Evolutionary conservation across 2,888 invertebrate species (phyloP), one percentile per base, ranked within the genome.

Genomic region (Idaea biselata): DNA sequence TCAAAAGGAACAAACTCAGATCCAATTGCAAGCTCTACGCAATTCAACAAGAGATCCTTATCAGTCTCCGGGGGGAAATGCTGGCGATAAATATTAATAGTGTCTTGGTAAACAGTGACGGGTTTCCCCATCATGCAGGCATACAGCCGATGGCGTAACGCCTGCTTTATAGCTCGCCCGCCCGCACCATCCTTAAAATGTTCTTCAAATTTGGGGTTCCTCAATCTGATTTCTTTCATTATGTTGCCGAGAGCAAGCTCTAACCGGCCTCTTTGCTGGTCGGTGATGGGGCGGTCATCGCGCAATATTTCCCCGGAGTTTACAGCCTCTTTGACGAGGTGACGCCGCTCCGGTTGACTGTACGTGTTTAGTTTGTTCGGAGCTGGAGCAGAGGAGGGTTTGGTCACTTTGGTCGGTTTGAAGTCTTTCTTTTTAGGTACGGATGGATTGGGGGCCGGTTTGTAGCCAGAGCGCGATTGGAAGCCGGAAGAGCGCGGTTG

Each of bases 241-340:
- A 91, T 78, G 55, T 58, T 63, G 61, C 91, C 90, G 60, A 91
- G 70, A 18, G 85, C 86, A 62, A 89, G 70, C 76, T 89, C 90
- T 63, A 91, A 68, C n/a, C 90, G 84, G 54, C 90, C 89, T 31
- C 68, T 76, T 68, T 87, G 65, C 69, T 82, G 81, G 55, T 71
- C 72, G 54, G 79, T 69, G 2, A 87, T 86, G 62, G 69, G 71
- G 32, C 68, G 65, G 70, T 83, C 79, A 70, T 58, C 70, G 73
- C 64, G 84, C 70, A 66, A 81, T 65, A 53, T 65, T 57, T 56
- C 6, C 56, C 18, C 16, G 32, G 18, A 14, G 58, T 31, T n/a
- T 11, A 18, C 16, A 18, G 77, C 68, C 58, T 71, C 66, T 17
- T 67, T 60, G 57, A 74, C 74, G 60, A 76, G 68, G 58, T 64